A percentile compares a stretch with the other conserved stretches of the same genome.
Evolutionary conservation across 2,888 invertebrate genomes (phyloP).

Genomic region (Biston stratarius): DNA sequence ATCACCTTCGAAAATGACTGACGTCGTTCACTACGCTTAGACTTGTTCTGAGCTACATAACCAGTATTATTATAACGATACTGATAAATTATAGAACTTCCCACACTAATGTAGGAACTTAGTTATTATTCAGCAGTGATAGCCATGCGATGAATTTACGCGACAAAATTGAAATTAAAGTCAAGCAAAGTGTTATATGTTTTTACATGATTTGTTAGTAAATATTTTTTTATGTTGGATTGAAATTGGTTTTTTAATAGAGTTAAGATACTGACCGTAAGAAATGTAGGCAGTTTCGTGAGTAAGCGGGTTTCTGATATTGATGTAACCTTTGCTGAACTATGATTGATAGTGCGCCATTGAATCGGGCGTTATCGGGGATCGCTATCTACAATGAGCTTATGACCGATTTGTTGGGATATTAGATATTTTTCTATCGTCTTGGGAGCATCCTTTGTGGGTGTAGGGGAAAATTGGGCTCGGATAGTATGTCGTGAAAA

Average conservation of each 20-base stretch:
- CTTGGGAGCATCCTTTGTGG: slow-evolving; percentile 36
- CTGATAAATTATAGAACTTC: no score
- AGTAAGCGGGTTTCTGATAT: slow-evolving; percentile 77
- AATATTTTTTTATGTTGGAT: no score
- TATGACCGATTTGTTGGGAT: slow-evolving; percentile 70
- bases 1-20: slow-evolving; percentile 56
- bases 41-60: background rate
- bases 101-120: background rate
- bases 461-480: slow-evolving; percentile 37
- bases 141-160: background rate
- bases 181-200: background rate
- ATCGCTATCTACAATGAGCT: slow-evolving; percentile 62
- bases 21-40: slow-evolving; percentile 57
- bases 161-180: background rate
- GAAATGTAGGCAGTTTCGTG: slow-evolving; percentile 54
- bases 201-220: background rate
- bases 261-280: slow-evolving; percentile 8
- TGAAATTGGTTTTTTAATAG: no score
- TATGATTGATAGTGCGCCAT: slow-evolving; percentile 81
- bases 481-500: slow-evolving; percentile 25
- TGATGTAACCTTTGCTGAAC: slow-evolving; percentile 78
- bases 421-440: slow-evolving; percentile 61
- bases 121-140: background rate
- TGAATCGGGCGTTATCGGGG: slow-evolving; percentile 73
- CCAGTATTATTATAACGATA: no score